These are phyloP conservation scores for Drosophila tristis DNA, from an alignment of 1,140 invertebrate species.

Conservation along the genomic window DNA sequence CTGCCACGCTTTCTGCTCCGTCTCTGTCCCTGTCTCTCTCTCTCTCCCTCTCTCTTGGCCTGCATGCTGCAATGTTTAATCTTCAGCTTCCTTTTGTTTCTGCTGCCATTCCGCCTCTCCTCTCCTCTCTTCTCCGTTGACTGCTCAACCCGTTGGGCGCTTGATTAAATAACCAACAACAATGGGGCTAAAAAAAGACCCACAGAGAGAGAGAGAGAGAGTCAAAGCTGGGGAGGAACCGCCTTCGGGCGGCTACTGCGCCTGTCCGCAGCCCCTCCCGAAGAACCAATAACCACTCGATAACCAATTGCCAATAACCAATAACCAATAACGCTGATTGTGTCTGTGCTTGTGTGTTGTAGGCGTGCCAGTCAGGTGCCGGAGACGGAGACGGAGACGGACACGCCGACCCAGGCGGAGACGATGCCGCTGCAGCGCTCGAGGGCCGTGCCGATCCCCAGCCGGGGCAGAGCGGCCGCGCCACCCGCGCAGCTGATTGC, in stretches of 20 bases:
- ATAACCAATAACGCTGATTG: slow-evolving; percentile 35
- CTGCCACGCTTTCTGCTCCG: slow-evolving; percentile 54
- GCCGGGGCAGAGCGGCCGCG: too few species aligned
- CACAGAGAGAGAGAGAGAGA: slow-evolving; percentile 1
- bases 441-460: too few species aligned
- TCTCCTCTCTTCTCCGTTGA: background rate
- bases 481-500: too few species aligned
- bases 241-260: slow-evolving; percentile 55
- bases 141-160: slow-evolving; percentile 16
- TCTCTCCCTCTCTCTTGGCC: slow-evolving; percentile 14
- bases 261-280: slow-evolving; percentile 45
- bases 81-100: background rate
- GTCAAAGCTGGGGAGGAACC: slow-evolving; percentile 10
- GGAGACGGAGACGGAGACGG: too few species aligned
- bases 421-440: too few species aligned
- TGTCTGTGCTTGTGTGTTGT: slow-evolving; percentile 32
- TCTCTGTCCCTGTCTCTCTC: slow-evolving; percentile 15
- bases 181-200: background rate
- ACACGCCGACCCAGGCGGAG: too few species aligned
- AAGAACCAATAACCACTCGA: slow-evolving; percentile 39
- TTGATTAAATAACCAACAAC: slow-evolving; percentile 37
- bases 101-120: background rate
- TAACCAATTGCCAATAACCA: slow-evolving; percentile 56
- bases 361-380: slow-evolving; percentile 44
- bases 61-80: background rate